phyloP scores from a whole-genome alignment of 2,888 invertebrate genomes.

The Masnerella sp. region DNA sequence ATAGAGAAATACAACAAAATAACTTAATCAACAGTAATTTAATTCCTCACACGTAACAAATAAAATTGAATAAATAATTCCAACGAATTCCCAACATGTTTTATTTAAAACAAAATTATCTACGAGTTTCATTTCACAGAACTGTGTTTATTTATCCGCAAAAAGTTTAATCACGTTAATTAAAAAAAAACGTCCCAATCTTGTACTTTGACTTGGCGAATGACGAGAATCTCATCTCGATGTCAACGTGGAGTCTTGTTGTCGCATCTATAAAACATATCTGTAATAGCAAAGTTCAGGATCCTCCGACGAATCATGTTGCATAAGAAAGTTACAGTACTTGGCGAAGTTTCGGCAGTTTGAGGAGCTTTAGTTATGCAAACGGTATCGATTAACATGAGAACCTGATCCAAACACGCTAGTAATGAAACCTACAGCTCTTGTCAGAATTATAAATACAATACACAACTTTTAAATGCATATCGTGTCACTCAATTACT shows the following conservation, averaged over 20 bases:
- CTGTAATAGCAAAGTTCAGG: conserved; percentile 46
- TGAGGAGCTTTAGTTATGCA: conserved; percentile 56
- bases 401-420: conserved; percentile 43
- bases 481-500: neutral
- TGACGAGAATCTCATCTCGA: conserved; percentile 17
- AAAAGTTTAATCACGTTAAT: too few relatives aligned
- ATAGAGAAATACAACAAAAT: too few relatives aligned
- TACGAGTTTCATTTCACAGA: neutral
- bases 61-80: too few relatives aligned
- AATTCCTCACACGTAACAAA: too few relatives aligned
- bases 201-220: conserved; percentile 4
- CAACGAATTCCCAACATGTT: too few relatives aligned
- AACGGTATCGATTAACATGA: conserved; percentile 53
- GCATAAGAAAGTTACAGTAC: conserved; percentile 52
- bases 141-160: too few relatives aligned
- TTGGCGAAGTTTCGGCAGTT: conserved; percentile 46
- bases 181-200: neutral
- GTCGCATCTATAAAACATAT: conserved; percentile 47
- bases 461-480: conserved; percentile 23
- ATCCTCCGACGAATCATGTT: conserved; percentile 49
- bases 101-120: too few relatives aligned
- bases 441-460: conserved; percentile 33
- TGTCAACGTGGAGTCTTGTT: conserved; percentile 25
- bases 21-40: too few relatives aligned
- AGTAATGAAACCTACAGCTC: conserved; percentile 36